A percentile compares a stretch with the other conserved stretches of the same genome.
phyloP scores from a whole-genome alignment of 2,113 vertebrate genomes.

The Pan paniscus region DNA sequence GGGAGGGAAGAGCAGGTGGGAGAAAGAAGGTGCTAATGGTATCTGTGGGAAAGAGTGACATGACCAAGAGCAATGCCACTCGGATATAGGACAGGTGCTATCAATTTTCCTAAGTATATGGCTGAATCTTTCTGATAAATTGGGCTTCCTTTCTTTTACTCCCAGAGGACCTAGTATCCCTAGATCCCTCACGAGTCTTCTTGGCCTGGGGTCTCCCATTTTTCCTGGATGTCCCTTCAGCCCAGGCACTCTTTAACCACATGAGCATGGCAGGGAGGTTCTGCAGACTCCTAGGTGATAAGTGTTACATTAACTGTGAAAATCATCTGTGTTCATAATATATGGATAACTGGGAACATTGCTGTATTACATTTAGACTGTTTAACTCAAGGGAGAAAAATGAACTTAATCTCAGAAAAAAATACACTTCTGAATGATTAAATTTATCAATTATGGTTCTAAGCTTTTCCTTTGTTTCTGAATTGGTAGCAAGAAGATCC shows the following conservation, averaged over 20 bases:
- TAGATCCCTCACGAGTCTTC: slow-evolving; percentile 74
- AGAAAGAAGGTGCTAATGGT: neutral
- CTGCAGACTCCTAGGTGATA: neutral
- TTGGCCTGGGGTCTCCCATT: slow-evolving; percentile 69
- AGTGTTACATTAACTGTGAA: neutral
- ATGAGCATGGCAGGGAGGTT: slow-evolving; percentile 33
- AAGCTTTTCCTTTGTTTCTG: neutral
- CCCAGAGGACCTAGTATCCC: slow-evolving; percentile 76
- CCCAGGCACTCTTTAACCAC: slow-evolving; percentile 73
- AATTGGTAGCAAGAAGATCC: neutral
- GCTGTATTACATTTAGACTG: neutral
- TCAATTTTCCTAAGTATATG: neutral
- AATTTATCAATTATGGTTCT: neutral
- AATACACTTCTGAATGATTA: neutral
- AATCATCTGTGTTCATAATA: neutral
- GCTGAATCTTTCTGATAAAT: neutral
- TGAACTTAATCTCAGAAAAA: neutral
- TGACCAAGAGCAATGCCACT: neutral
- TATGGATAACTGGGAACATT: neutral
- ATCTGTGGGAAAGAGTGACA: neutral
- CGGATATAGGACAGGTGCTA: rapidly evolving
- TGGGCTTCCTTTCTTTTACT: slow-evolving; percentile 70
- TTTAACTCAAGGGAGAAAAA: neutral
- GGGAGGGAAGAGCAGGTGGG: too few species aligned
- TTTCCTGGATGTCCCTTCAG: slow-evolving; percentile 78